Evolutionary conservation across 2,797 vertebrate genomes (phyloP).

Genomic region (Hybognathus amarus): DNA sequence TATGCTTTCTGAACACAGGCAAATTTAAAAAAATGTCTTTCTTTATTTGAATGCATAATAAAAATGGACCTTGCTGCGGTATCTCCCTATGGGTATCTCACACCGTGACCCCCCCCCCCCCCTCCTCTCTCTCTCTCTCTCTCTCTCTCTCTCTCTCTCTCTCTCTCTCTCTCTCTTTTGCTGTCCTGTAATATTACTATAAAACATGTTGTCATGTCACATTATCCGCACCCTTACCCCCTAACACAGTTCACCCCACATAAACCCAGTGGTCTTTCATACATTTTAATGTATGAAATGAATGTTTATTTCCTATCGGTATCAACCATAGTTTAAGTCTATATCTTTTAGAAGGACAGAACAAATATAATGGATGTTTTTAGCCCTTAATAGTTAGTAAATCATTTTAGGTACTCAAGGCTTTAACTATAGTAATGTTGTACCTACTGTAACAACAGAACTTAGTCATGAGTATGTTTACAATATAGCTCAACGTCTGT

Average conservation of each 20-base stretch:
- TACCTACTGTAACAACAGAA: background rate
- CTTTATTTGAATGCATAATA: background rate
- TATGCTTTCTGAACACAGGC: background rate
- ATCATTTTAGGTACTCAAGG: background rate
- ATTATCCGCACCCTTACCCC: background rate
- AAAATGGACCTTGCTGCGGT: background rate
- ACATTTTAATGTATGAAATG: background rate
- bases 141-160: too few species aligned
- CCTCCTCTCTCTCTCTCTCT: background rate
- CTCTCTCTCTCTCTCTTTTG: background rate
- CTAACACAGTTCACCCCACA: background rate
- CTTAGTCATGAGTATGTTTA: background rate
- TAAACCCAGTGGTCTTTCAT: background rate
- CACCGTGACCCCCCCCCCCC: background rate
- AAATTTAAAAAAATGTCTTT: background rate
- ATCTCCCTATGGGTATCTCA: background rate
- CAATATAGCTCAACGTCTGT: background rate
- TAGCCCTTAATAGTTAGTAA: background rate
- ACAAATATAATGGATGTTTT: background rate
- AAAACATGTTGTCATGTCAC: background rate
- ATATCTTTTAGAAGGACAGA: background rate
- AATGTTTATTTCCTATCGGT: background rate
- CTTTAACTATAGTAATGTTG: background rate
- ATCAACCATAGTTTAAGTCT: background rate
- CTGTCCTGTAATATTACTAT: background rate